Conservation (phyloP, 2,797 vertebrate species). For the Sebastes cheni region DNA sequence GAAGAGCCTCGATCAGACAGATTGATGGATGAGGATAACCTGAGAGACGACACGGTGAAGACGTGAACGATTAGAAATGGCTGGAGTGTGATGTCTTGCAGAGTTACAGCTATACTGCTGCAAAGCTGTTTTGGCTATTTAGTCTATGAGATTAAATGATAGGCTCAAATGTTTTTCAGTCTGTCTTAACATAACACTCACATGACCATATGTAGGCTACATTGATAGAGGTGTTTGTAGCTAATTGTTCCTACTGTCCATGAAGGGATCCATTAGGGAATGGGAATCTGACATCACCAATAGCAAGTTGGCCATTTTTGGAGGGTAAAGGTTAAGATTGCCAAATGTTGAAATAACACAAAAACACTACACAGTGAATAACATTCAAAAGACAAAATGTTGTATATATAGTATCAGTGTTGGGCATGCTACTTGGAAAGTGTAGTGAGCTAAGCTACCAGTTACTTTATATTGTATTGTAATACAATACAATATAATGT, state of each 20-base stretch:
- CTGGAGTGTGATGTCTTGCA: background rate
- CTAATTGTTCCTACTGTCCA: background rate
- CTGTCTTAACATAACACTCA: background rate
- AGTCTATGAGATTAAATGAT: background rate
- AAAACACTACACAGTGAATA: too few relatives aligned
- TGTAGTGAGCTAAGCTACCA: too few relatives aligned
- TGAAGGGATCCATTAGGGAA: background rate
- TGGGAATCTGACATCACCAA: too few relatives aligned
- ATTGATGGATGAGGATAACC: constrained; percentile 47
- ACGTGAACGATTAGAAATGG: background rate
- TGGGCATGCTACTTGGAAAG: too few relatives aligned
- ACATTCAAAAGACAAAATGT: too few relatives aligned
- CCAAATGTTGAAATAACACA: too few relatives aligned
- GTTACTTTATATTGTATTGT: too few relatives aligned
- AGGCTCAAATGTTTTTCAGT: background rate
- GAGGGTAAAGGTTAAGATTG: too few relatives aligned
- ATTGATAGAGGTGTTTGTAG: background rate
- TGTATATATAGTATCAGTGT: too few relatives aligned
- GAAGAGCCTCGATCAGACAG: constrained; percentile 19
- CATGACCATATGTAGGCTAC: too few relatives aligned
- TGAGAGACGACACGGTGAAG: constrained; percentile 15
- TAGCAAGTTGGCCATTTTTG: too few relatives aligned
- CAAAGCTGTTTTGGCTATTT: background rate
- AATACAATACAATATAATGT: too few relatives aligned
- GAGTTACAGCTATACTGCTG: background rate